Conservation (phyloP, 2,113 vertebrate species). For the Lutjanus erythropterus region DNA sequence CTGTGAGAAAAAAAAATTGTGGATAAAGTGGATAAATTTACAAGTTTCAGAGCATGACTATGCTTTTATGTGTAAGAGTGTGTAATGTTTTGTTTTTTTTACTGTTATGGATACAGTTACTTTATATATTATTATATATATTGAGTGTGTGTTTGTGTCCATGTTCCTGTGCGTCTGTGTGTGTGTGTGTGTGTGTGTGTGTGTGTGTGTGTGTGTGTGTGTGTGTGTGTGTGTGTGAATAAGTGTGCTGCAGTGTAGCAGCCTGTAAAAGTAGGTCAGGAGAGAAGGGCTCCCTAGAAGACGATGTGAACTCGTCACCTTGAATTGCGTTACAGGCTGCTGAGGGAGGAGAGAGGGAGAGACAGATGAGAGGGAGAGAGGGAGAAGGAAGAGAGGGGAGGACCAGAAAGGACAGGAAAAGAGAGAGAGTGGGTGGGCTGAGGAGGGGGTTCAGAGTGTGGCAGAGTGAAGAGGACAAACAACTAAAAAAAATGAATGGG, state of each 20-base stretch:
- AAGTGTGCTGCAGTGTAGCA: conserved; percentile 38
- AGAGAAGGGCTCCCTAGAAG: conserved; percentile 86
- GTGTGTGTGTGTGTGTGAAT: conserved; percentile 16
- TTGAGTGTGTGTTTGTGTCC: background rate
- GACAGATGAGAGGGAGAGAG: conserved; percentile 42
- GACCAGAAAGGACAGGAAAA: conserved; percentile 7
- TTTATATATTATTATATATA: no score
- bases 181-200: conserved; percentile 6
- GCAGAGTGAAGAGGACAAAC: conserved; percentile 18
- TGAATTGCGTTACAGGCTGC: conserved; percentile 84
- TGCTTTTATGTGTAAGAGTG: background rate
- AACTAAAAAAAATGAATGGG: conserved; percentile 9
- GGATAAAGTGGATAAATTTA: no score
- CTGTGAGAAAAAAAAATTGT: background rate
- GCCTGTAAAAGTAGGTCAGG: conserved; percentile 90
- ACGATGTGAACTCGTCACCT: conserved; percentile 91
- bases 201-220: conserved; percentile 23
- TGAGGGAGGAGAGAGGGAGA: conserved; percentile 60
- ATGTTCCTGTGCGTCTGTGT: conserved; percentile 1
- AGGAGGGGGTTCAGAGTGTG: background rate
- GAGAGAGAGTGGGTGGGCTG: background rate
- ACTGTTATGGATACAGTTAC: background rate
- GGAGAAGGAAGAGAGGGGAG: conserved; percentile 1
- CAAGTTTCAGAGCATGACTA: background rate
- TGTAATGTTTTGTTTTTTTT: background rate